Percentiles rank a stretch among this genome's conserved stretches.
Conservation (phyloP, 2,113 vertebrate genomes). For the Hymenochirus boettgeri region DNA sequence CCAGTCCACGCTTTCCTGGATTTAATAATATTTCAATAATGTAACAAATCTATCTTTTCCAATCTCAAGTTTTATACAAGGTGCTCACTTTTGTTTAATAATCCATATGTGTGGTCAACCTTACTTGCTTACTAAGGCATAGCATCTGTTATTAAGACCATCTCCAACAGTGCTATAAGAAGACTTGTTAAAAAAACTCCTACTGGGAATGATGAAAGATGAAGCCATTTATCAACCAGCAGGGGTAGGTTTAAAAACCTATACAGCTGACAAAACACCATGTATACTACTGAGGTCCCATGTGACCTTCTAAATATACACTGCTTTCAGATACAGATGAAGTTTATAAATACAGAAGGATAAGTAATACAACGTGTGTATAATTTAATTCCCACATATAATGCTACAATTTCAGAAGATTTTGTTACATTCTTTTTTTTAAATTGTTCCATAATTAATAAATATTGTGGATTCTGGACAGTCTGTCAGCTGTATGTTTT, state of each 20-base stretch:
- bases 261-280: conserved; percentile 6
- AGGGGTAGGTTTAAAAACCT: conserved; percentile 9
- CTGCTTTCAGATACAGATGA: no score
- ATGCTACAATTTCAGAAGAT: no score
- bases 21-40: no score
- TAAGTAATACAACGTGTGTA: no score
- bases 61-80: not conserved
- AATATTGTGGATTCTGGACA: no score
- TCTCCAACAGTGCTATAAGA: not conserved
- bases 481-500: no score
- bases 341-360: no score
- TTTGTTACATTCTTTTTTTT: no score
- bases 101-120: not conserved
- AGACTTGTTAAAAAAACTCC: conserved; percentile 10
- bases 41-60: not conserved
- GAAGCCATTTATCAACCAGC: conserved; percentile 22
- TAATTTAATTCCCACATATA: no score
- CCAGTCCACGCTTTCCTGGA: no score
- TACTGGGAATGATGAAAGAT: not conserved
- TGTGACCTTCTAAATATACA: not conserved
- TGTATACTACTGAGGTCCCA: not conserved
- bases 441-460: no score
- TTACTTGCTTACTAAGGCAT: conserved; percentile 2
- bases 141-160: not conserved
- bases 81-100: not conserved